Conservation (phyloP, 2,113 vertebrate species). For the Trematomus loennbergii region DNA sequence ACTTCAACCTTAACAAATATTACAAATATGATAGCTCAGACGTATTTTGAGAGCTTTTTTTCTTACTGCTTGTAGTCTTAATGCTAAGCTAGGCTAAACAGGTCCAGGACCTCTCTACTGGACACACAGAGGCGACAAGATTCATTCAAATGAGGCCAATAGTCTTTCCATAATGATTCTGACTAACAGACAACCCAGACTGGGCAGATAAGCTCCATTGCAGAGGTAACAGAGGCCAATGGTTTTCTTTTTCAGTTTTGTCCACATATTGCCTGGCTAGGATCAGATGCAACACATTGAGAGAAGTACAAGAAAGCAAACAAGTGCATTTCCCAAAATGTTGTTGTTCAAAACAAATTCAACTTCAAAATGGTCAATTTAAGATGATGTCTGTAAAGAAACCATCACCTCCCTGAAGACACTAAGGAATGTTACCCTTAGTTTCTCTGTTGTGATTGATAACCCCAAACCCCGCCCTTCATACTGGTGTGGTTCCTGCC, state of each 20-base stretch:
- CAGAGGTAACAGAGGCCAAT: too few species aligned
- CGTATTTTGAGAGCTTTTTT: neutral
- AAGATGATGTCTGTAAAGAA: constrained; percentile 92
- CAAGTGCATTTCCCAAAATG: constrained; percentile 4
- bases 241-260: neutral
- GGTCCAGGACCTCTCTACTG: neutral
- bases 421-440: constrained; percentile 89
- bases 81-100: neutral
- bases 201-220: too few species aligned
- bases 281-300: neutral
- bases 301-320: neutral
- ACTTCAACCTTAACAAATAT: neutral
- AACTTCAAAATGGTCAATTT: constrained; percentile 45
- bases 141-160: too few species aligned
- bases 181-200: too few species aligned
- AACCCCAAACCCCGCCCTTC: constrained; percentile 82
- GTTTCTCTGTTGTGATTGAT: constrained; percentile 84
- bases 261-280: neutral
- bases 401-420: constrained; percentile 89
- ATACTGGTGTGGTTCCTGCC: constrained; percentile 87
- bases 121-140: neutral
- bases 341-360: neutral
- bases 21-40: neutral
- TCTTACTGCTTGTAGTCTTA: neutral
- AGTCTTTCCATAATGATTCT: too few species aligned